These are phyloP conservation scores for Amblyornis subalaris DNA, from an alignment of 2,113 vertebrate genomes.

Conservation along the genomic window DNA sequence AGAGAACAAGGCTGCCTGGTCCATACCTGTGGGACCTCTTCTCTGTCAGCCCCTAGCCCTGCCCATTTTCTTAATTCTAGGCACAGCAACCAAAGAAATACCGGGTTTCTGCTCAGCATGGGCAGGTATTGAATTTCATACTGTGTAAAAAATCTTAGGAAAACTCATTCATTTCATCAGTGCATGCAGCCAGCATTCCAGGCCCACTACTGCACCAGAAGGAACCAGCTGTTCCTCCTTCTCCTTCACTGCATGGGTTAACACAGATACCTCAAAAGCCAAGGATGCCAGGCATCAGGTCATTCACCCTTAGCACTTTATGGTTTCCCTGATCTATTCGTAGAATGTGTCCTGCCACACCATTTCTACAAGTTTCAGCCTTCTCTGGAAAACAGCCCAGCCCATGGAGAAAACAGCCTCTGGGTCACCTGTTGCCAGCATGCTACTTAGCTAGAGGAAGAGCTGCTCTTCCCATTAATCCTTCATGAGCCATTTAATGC, in stretches of 20 bases:
- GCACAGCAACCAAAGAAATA: neutral
- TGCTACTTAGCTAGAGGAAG: neutral
- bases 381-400: neutral
- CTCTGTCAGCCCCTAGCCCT: neutral
- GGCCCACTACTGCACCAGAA: fast-evolving
- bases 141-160: neutral
- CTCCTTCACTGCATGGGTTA: neutral
- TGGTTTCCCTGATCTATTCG: neutral
- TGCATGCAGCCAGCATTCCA: neutral
- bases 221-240: neutral
- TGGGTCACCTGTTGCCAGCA: neutral
- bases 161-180: neutral
- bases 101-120: neutral
- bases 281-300: neutral
- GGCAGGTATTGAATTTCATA: neutral
- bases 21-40: fast-evolving
- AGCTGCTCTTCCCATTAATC: neutral
- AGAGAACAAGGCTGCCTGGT: neutral
- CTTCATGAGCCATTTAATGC: neutral
- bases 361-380: neutral
- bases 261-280: neutral
- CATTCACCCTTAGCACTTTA: neutral
- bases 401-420: neutral
- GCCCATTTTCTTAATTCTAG: neutral
- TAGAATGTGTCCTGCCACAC: neutral